Base-by-base conservation (phyloP, 2,113 vertebrate species). In the Oryzias celebensis region DNA sequence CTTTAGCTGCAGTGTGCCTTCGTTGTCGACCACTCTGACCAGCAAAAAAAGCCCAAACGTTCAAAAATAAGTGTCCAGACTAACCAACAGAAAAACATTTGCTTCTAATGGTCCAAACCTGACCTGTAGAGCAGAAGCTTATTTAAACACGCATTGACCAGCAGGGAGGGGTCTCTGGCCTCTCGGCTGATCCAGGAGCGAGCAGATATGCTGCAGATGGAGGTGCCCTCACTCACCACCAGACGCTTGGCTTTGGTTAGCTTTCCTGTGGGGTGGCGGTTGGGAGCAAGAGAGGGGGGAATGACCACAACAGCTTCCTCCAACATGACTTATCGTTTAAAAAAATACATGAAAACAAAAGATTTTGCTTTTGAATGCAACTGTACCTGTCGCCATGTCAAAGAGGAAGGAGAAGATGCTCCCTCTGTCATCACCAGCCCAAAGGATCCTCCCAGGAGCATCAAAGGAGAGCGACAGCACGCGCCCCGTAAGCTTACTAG, bases 351-450 rank as follows among this genome's bases (percentile, higher is more conserved):
- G 24, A 45, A 45, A 45, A 45, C 14, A 46, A 47, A n/a, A 18
- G 24, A 60, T 52, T 36, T 36, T 36, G 31, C 8, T 36, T 36
- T 10, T 36, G 7, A 36, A 12, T 36, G 36, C 36, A 12, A 51
- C 7, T 13, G 14, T 88, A 97, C 94, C 96, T 72, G 95, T 98
- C 60, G 93, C 94, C 89, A 96, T 96, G 85, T 98, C 95, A 5
- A 97, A 98, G 50, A 98, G 93, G 90, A 97, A 98, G 36, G 96
- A 96, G 80, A 95, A 96, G 66, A 97, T 92, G 68, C 95, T 96
- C 36, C 96, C 96, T 0, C 93, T 87, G 83, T 98, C 96, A 14
- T 98, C 96, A 0, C 96, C 96, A 0, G 96, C 96, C 96, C 96
- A 98, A 3, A 98, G 93, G 73, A 98, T 93, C 46, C 89, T 92